Conservation (phyloP, 2,113 vertebrate genomes). For the Collichthys lucidus region DNA sequence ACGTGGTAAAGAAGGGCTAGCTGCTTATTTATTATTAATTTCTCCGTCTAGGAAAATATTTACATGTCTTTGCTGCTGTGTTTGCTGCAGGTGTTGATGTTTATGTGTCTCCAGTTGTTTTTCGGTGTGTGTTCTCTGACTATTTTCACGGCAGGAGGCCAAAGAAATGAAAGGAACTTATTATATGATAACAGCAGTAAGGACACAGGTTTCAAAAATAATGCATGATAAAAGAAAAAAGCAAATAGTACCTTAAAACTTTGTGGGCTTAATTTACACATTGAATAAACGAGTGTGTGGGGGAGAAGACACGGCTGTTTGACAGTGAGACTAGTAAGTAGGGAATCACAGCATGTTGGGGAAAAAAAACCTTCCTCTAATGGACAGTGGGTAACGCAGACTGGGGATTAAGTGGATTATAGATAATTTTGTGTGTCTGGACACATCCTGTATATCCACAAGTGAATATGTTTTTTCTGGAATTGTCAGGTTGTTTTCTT, state of each 20-base stretch:
- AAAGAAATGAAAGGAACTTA: slow-evolving; percentile 10
- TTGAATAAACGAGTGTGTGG: neutral
- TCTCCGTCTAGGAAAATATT: slow-evolving; percentile 54
- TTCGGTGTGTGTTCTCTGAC: slow-evolving; percentile 2
- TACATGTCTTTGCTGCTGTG: slow-evolving; percentile 39
- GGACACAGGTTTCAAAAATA: slow-evolving; percentile 9
- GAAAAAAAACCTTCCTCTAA: slow-evolving; percentile 55
- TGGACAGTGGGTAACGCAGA: slow-evolving; percentile 68
- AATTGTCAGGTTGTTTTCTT: neutral
- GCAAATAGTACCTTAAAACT: neutral
- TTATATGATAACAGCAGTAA: slow-evolving; percentile 25
- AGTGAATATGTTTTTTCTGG: neutral
- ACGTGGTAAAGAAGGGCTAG: slow-evolving; percentile 53
- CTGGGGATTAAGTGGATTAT: slow-evolving; percentile 65
- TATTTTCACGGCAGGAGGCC: slow-evolving; percentile 24
- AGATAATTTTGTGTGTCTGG: slow-evolving; percentile 19
- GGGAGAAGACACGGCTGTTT: neutral
- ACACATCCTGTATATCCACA: slow-evolving; percentile 9
- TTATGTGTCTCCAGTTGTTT: slow-evolving; percentile 17
- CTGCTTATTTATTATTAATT: slow-evolving; percentile 71
- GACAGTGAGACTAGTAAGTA: slow-evolving; percentile 40
- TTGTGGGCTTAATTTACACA: neutral
- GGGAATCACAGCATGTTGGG: slow-evolving; percentile 41
- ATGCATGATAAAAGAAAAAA: neutral
- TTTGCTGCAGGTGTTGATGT: slow-evolving; percentile 42